Conservation (phyloP, 2,797 vertebrate species). For the Onychomys leucogaster region DNA sequence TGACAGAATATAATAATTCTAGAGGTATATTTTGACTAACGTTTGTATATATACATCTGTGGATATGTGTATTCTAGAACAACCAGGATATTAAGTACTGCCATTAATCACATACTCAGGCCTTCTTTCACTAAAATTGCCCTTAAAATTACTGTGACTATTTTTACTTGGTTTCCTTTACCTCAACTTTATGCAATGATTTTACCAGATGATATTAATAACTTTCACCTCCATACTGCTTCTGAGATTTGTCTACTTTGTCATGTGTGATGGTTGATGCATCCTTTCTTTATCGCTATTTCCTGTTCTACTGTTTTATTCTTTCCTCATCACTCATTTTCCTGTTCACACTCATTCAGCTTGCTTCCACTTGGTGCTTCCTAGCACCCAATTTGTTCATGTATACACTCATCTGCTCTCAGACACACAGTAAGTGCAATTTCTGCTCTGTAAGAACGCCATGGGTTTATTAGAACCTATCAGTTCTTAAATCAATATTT, state of each 20-base stretch:
- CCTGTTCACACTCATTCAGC: background rate
- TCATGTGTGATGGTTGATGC: background rate
- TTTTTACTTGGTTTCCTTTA: background rate
- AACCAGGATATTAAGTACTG: background rate
- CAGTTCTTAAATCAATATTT: background rate
- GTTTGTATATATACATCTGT: background rate
- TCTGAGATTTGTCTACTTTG: constrained; percentile 3
- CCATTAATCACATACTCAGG: background rate
- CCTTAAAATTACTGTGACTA: background rate
- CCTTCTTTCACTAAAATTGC: background rate
- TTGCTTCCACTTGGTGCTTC: background rate
- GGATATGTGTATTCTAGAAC: background rate
- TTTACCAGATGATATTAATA: background rate
- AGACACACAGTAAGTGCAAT: background rate
- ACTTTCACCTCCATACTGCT: background rate
- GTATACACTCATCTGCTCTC: background rate
- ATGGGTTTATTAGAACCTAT: background rate
- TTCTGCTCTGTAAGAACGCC: background rate
- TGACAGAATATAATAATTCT: background rate
- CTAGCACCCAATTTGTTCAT: background rate
- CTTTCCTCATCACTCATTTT: background rate
- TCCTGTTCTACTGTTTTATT: background rate
- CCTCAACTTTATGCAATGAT: background rate
- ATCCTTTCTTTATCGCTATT: background rate
- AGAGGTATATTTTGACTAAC: background rate